phyloP scores from a whole-genome alignment of 2,888 invertebrate species.

The Tethea ocularis region DNA sequence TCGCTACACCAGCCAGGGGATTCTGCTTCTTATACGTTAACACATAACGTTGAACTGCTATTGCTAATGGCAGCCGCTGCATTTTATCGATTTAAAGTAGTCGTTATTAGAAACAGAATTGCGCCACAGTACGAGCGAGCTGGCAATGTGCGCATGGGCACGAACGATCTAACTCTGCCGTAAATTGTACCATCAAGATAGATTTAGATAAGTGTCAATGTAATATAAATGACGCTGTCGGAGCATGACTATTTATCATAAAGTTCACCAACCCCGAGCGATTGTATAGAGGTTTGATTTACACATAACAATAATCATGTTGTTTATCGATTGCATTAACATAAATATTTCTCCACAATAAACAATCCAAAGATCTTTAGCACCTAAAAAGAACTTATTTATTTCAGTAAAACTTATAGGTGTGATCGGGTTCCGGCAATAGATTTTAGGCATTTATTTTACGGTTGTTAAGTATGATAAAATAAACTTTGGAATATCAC shows the following conservation, averaged over 20 bases:
- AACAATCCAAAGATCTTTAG: not conserved
- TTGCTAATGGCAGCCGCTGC: conserved; percentile 13
- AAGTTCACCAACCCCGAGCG: conserved; percentile 37
- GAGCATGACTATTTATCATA: conserved; percentile 40
- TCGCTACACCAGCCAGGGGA: conserved; percentile 42
- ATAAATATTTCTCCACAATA: conserved; percentile 17
- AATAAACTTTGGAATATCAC: too few species aligned
- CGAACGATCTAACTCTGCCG: conserved; percentile 20
- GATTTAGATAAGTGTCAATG: conserved; percentile 37
- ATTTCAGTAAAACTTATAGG: not conserved
- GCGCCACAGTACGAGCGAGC: conserved; percentile 27
- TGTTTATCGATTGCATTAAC: conserved; percentile 22
- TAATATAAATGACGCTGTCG: conserved; percentile 31
- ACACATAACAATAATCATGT: conserved; percentile 15
- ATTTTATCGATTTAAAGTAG: conserved; percentile 34
- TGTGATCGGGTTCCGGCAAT: too few species aligned
- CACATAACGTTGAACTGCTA: conserved; percentile 30
- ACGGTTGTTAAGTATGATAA: too few species aligned
- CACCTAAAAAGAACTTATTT: not conserved
- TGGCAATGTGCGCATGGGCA: conserved; percentile 20
- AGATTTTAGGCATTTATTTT: too few species aligned
- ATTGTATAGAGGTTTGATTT: conserved; percentile 28
- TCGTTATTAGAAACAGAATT: conserved; percentile 35
- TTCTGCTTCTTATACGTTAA: conserved; percentile 43
- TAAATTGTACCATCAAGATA: conserved; percentile 39